These are phyloP conservation scores for Hippoglossus stenolepis DNA, from an alignment of 2,113 vertebrate genomes.

Conservation along the genomic window DNA sequence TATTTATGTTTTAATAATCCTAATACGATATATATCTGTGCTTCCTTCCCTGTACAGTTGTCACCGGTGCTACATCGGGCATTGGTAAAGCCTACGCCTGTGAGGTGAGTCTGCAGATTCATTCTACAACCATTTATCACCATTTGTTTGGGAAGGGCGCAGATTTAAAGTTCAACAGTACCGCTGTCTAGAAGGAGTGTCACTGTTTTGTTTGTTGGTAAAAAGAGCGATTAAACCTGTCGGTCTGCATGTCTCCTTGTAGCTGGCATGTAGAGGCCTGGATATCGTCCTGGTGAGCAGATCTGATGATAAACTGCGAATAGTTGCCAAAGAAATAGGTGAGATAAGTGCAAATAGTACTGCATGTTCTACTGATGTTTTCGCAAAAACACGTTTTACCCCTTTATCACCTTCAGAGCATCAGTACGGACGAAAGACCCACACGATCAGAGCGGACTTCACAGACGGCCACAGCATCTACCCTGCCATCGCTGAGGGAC, in stretches of 20 bases:
- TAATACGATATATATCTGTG: background rate
- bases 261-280: conserved; percentile 86
- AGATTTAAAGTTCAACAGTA: too few relatives aligned
- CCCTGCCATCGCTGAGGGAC: conserved; percentile 60
- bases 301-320: conserved; percentile 73
- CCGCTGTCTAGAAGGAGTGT: too few relatives aligned
- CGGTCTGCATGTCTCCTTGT: conserved; percentile 30
- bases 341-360: conserved; percentile 33
- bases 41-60: conserved; percentile 69
- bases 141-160: background rate
- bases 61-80: conserved; percentile 85
- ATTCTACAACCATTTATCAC: background rate
- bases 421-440: conserved; percentile 70
- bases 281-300: conserved; percentile 83
- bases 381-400: background rate
- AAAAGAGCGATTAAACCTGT: background rate
- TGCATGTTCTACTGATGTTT: background rate
- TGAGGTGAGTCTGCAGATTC: conserved; percentile 79
- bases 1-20: too few relatives aligned
- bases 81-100: conserved; percentile 85
- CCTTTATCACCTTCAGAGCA: conserved; percentile 62
- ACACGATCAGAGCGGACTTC: conserved; percentile 81
- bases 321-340: conserved; percentile 82
- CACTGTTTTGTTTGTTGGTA: too few relatives aligned
- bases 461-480: conserved; percentile 79